phyloP scores from a whole-genome alignment of 2,888 invertebrate species.

The Eupithecia pulchellata region DNA sequence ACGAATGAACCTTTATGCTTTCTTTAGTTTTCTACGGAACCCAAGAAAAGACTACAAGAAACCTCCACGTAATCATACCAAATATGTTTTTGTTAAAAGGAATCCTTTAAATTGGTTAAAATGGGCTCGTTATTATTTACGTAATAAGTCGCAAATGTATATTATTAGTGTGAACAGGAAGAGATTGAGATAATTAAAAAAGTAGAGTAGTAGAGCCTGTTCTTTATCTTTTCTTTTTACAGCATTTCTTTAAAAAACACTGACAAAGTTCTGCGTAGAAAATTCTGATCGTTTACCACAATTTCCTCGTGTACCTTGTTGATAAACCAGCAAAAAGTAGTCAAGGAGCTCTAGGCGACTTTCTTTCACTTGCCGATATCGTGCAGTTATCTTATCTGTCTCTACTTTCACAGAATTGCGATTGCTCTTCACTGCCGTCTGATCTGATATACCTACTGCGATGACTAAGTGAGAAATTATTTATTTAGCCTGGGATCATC shows the following conservation, averaged over 20 bases:
- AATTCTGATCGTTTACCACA: background rate
- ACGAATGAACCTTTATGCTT: background rate
- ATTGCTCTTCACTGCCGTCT: conserved; percentile 4
- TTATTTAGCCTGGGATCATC: conserved; percentile 2
- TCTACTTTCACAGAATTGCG: conserved; percentile 30
- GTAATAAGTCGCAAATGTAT: background rate
- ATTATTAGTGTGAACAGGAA: background rate
- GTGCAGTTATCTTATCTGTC: conserved; percentile 15
- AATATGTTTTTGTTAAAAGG: background rate
- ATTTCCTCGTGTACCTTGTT: background rate
- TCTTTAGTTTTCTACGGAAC: background rate
- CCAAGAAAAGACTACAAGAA: background rate
- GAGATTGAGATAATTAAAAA: background rate
- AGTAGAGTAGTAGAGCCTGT: background rate
- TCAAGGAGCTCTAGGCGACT: conserved; percentile 45
- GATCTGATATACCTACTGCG: conserved; percentile 10
- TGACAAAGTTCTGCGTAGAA: background rate
- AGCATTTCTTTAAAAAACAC: background rate
- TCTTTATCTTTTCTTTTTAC: background rate
- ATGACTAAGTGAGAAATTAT: conserved; percentile 17
- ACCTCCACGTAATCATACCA: background rate
- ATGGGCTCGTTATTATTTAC: background rate
- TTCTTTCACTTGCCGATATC: conserved; percentile 52
- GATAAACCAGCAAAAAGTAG: background rate
- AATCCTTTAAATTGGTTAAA: background rate